These are phyloP conservation scores for Romanogobio albipinnatus DNA, from an alignment of 2,113 vertebrate species.

Conservation along the genomic window DNA sequence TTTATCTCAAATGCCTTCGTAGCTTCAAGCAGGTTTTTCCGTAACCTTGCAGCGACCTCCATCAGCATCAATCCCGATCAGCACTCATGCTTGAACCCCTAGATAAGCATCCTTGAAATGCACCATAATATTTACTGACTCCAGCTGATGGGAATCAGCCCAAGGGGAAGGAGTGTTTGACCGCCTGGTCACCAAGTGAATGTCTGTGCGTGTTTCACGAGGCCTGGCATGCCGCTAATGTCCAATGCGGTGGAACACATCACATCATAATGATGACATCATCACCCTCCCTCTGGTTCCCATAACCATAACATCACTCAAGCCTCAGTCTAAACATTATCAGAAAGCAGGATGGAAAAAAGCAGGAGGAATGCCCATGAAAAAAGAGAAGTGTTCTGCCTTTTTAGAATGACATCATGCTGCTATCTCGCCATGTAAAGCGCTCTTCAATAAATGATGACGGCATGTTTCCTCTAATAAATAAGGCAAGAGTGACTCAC, in stretches of 20 bases:
- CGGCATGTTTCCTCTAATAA: neutral
- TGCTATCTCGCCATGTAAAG: neutral
- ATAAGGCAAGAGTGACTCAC: conserved; percentile 27
- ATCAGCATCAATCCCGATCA: neutral
- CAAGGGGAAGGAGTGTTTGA: neutral
- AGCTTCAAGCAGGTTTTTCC: neutral
- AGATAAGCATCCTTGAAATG: neutral
- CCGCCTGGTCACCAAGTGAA: neutral
- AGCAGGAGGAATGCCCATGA: neutral
- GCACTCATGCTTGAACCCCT: neutral
- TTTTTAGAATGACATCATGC: conserved; percentile 54
- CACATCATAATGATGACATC: conserved; percentile 51
- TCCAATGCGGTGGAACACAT: conserved; percentile 33
- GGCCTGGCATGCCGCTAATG: neutral
- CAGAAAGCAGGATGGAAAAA: neutral
- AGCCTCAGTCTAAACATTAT: conserved; percentile 28
- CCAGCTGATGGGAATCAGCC: neutral
- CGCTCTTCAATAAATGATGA: neutral
- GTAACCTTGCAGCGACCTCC: neutral
- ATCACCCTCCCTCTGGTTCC: conserved; percentile 29
- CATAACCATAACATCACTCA: conserved; percentile 25
- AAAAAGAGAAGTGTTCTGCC: neutral
- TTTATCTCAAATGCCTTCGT: too few relatives aligned
- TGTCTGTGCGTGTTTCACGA: neutral
- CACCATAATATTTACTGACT: conserved; percentile 4